Percentiles rank a stretch among this genome's conserved stretches.
These are phyloP conservation scores for Podargus strigoides DNA, from an alignment of 2,797 vertebrate species.

Conservation along the genomic window DNA sequence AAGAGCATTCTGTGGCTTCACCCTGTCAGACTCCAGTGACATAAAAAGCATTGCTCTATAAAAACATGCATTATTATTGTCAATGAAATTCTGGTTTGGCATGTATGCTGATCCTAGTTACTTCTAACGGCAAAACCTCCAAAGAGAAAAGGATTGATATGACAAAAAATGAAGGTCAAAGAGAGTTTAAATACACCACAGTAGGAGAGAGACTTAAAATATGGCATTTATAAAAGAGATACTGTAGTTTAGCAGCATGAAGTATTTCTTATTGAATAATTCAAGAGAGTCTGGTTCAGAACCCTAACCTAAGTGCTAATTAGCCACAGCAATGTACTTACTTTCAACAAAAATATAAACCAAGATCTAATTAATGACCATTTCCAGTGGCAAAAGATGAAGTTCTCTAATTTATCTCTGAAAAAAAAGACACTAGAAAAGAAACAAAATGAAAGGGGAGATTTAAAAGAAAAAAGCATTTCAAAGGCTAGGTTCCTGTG, in stretches of 20 bases:
- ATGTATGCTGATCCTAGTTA: background rate
- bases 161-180: slow-evolving; percentile 31
- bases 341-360: slow-evolving; percentile 21
- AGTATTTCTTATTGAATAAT: slow-evolving; percentile 21
- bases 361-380: background rate
- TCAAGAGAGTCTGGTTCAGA: background rate
- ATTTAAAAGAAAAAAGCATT: background rate
- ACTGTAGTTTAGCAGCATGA: background rate
- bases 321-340: background rate
- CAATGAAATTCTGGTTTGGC: background rate
- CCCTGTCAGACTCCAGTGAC: background rate
- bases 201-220: background rate
- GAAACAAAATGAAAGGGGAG: slow-evolving; percentile 5
- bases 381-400: background rate
- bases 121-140: background rate
- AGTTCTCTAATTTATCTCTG: background rate
- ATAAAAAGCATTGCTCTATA: background rate
- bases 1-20: background rate
- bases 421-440: background rate
- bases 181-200: slow-evolving; percentile 7
- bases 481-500: background rate
- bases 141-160: background rate
- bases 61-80: background rate
- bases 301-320: slow-evolving; percentile 3
- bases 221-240: background rate